A percentile compares a stretch with the other conserved stretches of the same genome.
phyloP scores from a whole-genome alignment of 2,113 vertebrate species.

The Nycticebus coucang region DNA sequence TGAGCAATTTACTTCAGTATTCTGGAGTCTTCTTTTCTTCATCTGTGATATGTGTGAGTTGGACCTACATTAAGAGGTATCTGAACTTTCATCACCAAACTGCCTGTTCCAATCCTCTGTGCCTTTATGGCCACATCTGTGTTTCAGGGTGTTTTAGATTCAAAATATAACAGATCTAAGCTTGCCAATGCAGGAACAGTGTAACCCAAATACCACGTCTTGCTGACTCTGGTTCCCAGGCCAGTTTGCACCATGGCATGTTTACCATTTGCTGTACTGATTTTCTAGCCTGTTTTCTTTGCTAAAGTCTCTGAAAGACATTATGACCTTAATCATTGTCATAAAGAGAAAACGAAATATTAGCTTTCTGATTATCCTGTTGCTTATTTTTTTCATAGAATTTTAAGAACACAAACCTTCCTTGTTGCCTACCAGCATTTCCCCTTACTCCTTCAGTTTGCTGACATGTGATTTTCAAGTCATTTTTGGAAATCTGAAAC shows the following conservation, averaged over 20 bases:
- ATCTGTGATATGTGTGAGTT: neutral
- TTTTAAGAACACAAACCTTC: slow-evolving; percentile 27
- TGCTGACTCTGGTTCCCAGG: neutral
- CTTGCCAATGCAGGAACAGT: slow-evolving; percentile 31
- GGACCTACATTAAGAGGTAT: neutral
- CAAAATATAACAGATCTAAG: slow-evolving; percentile 36
- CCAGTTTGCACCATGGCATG: slow-evolving; percentile 47
- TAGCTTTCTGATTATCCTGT: slow-evolving; percentile 19
- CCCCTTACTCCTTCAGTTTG: slow-evolving; percentile 26
- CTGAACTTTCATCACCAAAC: slow-evolving; percentile 20
- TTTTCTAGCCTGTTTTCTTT: slow-evolving; percentile 53
- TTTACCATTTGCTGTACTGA: slow-evolving; percentile 41
- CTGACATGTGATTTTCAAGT: slow-evolving; percentile 68
- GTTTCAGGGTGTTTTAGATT: slow-evolving; percentile 40
- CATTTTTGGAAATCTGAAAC: slow-evolving; percentile 73
- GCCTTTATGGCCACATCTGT: slow-evolving; percentile 21
- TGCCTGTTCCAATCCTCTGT: neutral
- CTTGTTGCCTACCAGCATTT: slow-evolving; percentile 43
- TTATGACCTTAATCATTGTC: slow-evolving; percentile 52
- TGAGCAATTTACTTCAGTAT: neutral
- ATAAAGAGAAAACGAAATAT: slow-evolving; percentile 49
- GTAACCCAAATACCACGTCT: slow-evolving; percentile 34
- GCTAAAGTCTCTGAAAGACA: slow-evolving; percentile 53
- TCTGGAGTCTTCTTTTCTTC: neutral
- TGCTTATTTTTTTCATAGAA: slow-evolving; percentile 36